phyloP scores from a whole-genome alignment of 1,140 invertebrate species.

The Papilio aristodemus region DNA sequence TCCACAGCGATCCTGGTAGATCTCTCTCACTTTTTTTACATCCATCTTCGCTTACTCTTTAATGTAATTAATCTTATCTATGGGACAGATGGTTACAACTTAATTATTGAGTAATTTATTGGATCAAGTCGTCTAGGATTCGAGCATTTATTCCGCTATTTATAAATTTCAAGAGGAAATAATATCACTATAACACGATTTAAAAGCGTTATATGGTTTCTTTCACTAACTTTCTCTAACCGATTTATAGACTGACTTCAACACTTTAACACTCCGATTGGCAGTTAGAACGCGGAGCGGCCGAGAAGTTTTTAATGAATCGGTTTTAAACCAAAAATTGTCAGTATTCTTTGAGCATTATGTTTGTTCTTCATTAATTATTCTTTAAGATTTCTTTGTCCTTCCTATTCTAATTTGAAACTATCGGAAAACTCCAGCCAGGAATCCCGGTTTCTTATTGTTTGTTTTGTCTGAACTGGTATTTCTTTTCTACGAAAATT shows the following conservation, averaged over 20 bases:
- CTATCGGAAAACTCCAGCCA: conserved; percentile 29
- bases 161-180: background rate
- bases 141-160: background rate
- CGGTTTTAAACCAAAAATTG: conserved; percentile 49
- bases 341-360: conserved; percentile 49
- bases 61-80: too few relatives aligned
- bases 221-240: conserved; percentile 32
- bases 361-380: conserved; percentile 45
- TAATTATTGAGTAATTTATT: too few relatives aligned
- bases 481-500: background rate
- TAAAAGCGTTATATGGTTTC: conserved; percentile 1
- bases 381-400: conserved; percentile 47
- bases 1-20: too few relatives aligned
- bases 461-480: conserved; percentile 30
- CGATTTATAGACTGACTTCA: conserved; percentile 32
- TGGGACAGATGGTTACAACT: too few relatives aligned
- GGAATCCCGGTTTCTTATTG: background rate
- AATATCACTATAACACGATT: background rate
- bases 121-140: too few relatives aligned
- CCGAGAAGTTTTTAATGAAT: conserved; percentile 59
- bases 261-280: conserved; percentile 55
- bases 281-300: conserved; percentile 54
- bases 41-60: too few relatives aligned
- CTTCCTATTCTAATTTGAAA: conserved; percentile 40
- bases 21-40: too few relatives aligned